Conservation (phyloP, 2,113 vertebrate genomes). For the Tetraodon nigroviridis region DNA sequence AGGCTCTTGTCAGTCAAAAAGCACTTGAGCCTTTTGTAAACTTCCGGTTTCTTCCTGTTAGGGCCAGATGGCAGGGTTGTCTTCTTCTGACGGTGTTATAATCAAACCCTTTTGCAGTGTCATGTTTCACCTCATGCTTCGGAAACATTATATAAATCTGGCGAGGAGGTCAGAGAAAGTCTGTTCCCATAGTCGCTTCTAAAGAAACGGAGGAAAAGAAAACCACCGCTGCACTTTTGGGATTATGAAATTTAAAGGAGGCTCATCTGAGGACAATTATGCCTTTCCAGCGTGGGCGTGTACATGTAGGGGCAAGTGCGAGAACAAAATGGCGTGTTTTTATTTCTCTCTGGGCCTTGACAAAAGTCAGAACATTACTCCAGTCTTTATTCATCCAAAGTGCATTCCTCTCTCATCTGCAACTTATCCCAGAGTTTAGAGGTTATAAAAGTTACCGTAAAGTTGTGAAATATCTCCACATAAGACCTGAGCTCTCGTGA, state of each 20-base stretch:
- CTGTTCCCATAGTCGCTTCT: background rate
- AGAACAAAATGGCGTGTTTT: constrained; percentile 24
- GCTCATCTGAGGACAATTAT: constrained; percentile 17
- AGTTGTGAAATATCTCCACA: constrained; percentile 7
- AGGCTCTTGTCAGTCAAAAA: background rate
- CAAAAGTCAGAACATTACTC: background rate
- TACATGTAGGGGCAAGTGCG: constrained; percentile 56
- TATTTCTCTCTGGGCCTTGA: constrained; percentile 17
- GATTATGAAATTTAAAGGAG: constrained; percentile 28
- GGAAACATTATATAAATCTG: constrained; percentile 4
- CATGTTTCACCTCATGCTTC: background rate
- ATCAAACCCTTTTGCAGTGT: constrained; percentile 1
- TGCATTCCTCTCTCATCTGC: constrained; percentile 43
- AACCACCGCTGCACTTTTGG: constrained; percentile 6
- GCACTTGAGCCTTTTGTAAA: background rate
- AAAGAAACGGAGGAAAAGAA: background rate
- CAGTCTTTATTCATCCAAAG: constrained; percentile 13
- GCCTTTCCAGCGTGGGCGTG: constrained; percentile 42
- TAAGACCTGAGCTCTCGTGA: constrained; percentile 3
- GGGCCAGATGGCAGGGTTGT: too few relatives aligned
- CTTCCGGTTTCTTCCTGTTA: background rate
- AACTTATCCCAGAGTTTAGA: constrained; percentile 17
- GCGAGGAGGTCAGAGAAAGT: background rate
- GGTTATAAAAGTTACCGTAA: constrained; percentile 10
- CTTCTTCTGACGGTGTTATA: background rate